A percentile compares a stretch with the other conserved stretches of the same genome.
These are phyloP conservation scores for Xanthia togata DNA, from an alignment of 2,888 invertebrate species.

Conservation along the genomic window DNA sequence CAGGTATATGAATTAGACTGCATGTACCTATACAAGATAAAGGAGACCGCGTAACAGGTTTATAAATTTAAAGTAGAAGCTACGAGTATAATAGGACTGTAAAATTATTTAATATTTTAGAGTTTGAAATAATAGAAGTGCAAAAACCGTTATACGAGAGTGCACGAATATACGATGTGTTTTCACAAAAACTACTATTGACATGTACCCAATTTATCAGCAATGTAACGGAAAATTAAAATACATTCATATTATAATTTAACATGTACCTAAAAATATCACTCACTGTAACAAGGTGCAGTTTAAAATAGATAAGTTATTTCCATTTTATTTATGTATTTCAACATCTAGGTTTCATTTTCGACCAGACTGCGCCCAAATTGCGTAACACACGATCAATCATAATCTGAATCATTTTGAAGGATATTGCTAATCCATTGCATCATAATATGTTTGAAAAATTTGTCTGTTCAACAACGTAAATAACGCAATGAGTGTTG, in stretches of 20 bases:
- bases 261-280: neutral
- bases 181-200: constrained; percentile 8
- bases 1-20: neutral
- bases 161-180: neutral
- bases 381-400: too few relatives aligned
- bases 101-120: neutral
- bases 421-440: too few relatives aligned
- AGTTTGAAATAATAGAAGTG: neutral
- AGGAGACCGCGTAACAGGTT: too few relatives aligned
- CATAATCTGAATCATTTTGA: too few relatives aligned
- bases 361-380: too few relatives aligned
- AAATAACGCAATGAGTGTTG: too few relatives aligned
- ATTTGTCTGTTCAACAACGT: too few relatives aligned
- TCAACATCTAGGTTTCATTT: too few relatives aligned
- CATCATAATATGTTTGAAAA: too few relatives aligned
- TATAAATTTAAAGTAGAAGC: neutral
- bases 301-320: neutral
- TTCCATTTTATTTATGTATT: too few relatives aligned
- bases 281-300: neutral
- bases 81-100: too few relatives aligned
- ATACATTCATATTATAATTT: constrained; percentile 1
- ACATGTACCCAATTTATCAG: constrained; percentile 11
- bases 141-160: neutral
- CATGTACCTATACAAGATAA: too few relatives aligned
- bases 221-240: constrained; percentile 7